A percentile compares a stretch with the other conserved stretches of the same genome.
phyloP scores from a whole-genome alignment of 1,140 invertebrate genomes.

The Anoplolepis gracilipes region DNA sequence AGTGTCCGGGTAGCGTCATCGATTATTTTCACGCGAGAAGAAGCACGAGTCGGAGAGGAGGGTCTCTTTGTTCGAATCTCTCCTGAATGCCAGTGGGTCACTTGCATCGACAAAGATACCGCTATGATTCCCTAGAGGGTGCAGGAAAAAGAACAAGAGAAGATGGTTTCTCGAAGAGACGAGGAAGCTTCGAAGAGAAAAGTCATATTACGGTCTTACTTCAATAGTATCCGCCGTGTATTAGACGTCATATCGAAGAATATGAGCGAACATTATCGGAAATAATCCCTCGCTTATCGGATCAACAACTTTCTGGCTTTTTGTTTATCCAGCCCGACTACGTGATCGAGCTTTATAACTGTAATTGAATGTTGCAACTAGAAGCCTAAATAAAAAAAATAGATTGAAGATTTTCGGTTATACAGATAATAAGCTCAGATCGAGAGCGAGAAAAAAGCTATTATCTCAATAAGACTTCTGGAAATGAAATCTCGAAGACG shows the following conservation, averaged over 20 bases:
- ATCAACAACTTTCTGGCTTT: conserved; percentile 5
- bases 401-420: neutral
- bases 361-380: neutral
- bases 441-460: conserved; percentile 7
- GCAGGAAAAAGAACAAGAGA: neutral
- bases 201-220: conserved; percentile 33
- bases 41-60: conserved; percentile 26
- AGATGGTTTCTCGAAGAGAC: neutral
- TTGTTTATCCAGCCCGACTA: neutral
- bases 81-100: conserved; percentile 66
- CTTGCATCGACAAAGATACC: conserved; percentile 62
- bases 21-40: conserved; percentile 74
- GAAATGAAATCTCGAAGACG: conserved; percentile 1
- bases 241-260: neutral
- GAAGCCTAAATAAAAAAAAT: neutral
- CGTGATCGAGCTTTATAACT: neutral
- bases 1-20: conserved; percentile 62
- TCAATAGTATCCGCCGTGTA: conserved; percentile 13
- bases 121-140: conserved; percentile 25
- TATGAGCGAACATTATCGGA: neutral
- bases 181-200: conserved; percentile 26
- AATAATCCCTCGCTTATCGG: conserved; percentile 7
- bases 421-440: neutral
- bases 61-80: conserved; percentile 54
- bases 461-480: conserved; percentile 27